Evolutionary conservation across 2,888 invertebrate genomes (phyloP), one percentile per base, ranked within the genome.

Genomic region (Amorpha juglandis): DNA sequence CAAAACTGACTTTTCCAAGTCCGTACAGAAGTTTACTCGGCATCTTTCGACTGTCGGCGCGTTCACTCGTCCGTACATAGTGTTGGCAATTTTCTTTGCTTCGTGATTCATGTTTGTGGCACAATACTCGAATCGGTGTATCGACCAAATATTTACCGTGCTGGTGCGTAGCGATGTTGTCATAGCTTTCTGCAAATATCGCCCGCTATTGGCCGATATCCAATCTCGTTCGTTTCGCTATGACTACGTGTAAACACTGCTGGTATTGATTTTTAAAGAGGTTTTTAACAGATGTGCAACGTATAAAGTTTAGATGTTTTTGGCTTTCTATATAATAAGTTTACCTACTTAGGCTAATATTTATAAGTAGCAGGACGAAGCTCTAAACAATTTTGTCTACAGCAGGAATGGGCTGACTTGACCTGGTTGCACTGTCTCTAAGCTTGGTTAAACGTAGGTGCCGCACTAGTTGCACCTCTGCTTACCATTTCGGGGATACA

Each of bases 1-100:
- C 66, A 87, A 74, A 35, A 87, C 84, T 9, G 87, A 86, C 74
- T 86, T 87, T 67, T 86, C 87, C 69, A 87, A 75, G 70, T 87
- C 87, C 0, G 87, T 87, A 67, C 86, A 87, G 73, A 84, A 87
- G 78, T 81, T 84, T 58, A 87, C 86, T 76, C 95, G 94, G 74
- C 92, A 92, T 78, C 90, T 92, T 79, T 94, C 94, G 52, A 84
- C 76, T 52, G 80, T 77, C 42, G 90, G 88, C 16, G 76, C 84
- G 70, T 84, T 87, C 16, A 91, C 88, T 78, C 94, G 83, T 67
- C 94, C 94, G 74, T 94, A 94, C 72, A 93, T 84, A 75, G 82
- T 89, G 64, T 84, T 89, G 21, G 83, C 80, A 47, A 81, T 78
- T 82, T 86, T 89, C 74, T 88, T 89, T 19, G 83, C 77, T 64